phyloP scores from a whole-genome alignment of 2,888 invertebrate genomes.

The Nomada fucata region DNA sequence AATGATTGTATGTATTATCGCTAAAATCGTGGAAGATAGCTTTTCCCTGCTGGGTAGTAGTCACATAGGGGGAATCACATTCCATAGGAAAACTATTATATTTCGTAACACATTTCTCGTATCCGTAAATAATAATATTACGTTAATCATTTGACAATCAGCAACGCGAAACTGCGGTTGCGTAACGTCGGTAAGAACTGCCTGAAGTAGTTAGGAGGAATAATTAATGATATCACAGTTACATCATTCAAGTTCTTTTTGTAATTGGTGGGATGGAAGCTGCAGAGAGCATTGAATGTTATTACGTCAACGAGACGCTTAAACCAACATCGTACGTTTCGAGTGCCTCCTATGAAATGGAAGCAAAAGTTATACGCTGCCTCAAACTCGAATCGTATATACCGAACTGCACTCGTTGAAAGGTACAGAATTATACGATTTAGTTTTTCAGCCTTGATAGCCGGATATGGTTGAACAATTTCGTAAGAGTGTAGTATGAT shows the following conservation, averaged over 20 bases:
- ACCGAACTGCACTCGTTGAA: conserved; percentile 26
- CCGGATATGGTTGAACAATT: conserved; percentile 10
- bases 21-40: too few species aligned
- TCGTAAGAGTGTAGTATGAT: conserved; percentile 5
- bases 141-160: too few species aligned
- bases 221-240: conserved; percentile 2
- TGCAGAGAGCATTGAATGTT: conserved; percentile 20
- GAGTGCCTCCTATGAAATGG: conserved; percentile 45
- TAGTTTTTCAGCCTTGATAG: background rate
- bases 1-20: conserved; percentile 10
- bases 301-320: conserved; percentile 34
- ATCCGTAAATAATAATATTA: too few species aligned
- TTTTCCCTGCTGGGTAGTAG: too few species aligned
- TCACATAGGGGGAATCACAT: background rate
- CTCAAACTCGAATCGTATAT: conserved; percentile 34
- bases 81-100: background rate
- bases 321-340: conserved; percentile 53
- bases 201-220: too few species aligned
- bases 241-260: conserved; percentile 1
- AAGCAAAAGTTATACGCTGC: conserved; percentile 42
- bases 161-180: too few species aligned
- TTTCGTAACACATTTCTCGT: too few species aligned
- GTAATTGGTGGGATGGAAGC: conserved; percentile 23
- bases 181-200: too few species aligned
- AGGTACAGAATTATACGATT: conserved; percentile 18